Evolutionary conservation across 2,888 invertebrate genomes (phyloP).

Genomic region (Sarcophaga carnaria): DNA sequence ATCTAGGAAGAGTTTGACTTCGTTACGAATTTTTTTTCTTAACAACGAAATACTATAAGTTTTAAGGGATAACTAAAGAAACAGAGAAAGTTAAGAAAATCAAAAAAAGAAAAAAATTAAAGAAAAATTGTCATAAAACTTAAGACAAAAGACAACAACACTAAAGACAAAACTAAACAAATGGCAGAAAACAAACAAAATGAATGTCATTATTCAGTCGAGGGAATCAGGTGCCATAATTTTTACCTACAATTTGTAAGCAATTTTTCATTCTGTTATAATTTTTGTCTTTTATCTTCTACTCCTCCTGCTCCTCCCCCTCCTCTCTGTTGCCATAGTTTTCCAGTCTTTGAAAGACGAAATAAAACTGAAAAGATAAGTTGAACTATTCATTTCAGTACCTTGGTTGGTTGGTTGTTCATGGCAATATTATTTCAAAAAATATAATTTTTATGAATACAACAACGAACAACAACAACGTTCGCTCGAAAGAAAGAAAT

Average conservation of each 20-base stretch:
- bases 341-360: not conserved
- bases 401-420: not conserved
- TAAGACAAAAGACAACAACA: too few relatives aligned
- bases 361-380: slow-evolving; percentile 11
- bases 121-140: not conserved
- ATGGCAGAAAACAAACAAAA: not conserved
- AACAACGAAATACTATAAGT: slow-evolving; percentile 8
- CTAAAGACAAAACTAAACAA: not conserved
- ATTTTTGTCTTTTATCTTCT: not conserved
- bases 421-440: not conserved
- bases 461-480: too few relatives aligned
- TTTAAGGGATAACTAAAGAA: slow-evolving; percentile 23
- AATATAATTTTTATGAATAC: too few relatives aligned
- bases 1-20: not conserved
- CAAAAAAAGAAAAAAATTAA: not conserved
- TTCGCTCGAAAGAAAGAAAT: too few relatives aligned
- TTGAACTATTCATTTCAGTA: not conserved
- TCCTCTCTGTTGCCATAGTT: too few relatives aligned
- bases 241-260: slow-evolving; percentile 38
- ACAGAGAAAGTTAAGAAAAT: not conserved
- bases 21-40: not conserved
- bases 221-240: slow-evolving; percentile 36
- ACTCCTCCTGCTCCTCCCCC: not conserved
- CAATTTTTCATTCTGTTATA: not conserved
- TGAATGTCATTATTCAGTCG: slow-evolving; percentile 31